A percentile compares a stretch with the other conserved stretches of the same genome.
These are phyloP conservation scores for Microtus ochrogaster DNA, from an alignment of 2,113 vertebrate genomes.

Conservation along the genomic window DNA sequence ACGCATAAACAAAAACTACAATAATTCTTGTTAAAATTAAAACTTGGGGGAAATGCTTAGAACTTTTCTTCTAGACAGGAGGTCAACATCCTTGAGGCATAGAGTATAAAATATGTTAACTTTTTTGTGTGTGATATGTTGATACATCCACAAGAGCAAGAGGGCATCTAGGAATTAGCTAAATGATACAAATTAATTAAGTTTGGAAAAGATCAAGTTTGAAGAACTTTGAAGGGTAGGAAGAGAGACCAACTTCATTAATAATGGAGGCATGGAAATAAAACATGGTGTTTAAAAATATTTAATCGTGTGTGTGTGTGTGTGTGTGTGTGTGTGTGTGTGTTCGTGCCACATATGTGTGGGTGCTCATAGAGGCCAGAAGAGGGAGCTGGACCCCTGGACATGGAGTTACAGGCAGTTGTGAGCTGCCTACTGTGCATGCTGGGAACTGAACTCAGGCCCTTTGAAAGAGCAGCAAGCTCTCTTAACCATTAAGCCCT, in stretches of 20 bases:
- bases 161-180: not conserved
- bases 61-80: slow-evolving; percentile 31
- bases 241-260: slow-evolving; percentile 28
- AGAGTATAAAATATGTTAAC: not conserved
- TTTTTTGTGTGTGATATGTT: not conserved
- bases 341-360: not conserved
- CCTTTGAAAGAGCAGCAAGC: not conserved
- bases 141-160: not conserved
- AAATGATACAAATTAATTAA: not conserved
- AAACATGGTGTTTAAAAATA: not conserved
- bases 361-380: not conserved
- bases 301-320: not conserved
- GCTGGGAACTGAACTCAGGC: not conserved
- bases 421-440: not conserved
- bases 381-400: not conserved
- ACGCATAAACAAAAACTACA: not conserved
- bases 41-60: not conserved
- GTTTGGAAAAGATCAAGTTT: slow-evolving; percentile 19
- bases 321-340: not conserved
- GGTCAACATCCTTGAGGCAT: not conserved
- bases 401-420: not conserved
- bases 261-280: slow-evolving; percentile 21
- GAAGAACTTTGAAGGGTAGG: not conserved
- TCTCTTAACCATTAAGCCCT: not conserved
- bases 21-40: not conserved